Percentiles rank a stretch among this genome's conserved stretches.
Evolutionary conservation across 2,888 invertebrate species (phyloP).

Genomic region (Deilephila porcellus): DNA sequence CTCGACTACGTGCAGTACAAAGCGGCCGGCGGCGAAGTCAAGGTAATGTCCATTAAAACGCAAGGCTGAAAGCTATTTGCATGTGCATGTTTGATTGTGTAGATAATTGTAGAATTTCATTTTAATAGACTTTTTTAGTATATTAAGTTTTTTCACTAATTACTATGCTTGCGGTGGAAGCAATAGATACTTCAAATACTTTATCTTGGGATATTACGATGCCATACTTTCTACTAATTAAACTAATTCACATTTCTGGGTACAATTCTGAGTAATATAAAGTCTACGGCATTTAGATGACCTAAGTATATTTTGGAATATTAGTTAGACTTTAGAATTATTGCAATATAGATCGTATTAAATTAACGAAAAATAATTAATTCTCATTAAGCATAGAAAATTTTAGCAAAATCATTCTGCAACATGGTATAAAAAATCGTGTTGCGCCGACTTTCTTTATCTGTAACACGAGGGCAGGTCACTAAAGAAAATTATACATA

Average conservation of each 20-base stretch:
- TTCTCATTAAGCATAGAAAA: too few species aligned
- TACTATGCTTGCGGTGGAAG: not conserved
- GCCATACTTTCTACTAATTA: not conserved
- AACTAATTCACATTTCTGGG: slow-evolving; percentile 22
- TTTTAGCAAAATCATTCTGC: too few species aligned
- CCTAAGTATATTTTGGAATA: not conserved
- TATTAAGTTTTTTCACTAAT: not conserved
- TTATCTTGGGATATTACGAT: not conserved
- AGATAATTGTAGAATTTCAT: slow-evolving; percentile 8
- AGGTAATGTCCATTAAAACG: slow-evolving; percentile 86
- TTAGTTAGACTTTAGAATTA: too few species aligned
- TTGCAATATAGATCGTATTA: too few species aligned
- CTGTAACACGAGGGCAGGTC: too few species aligned
- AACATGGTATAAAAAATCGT: too few species aligned
- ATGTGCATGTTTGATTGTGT: slow-evolving; percentile 39
- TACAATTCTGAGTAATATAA: not conserved
- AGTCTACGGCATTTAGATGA: not conserved
- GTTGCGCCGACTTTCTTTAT: too few species aligned
- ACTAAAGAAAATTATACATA: too few species aligned
- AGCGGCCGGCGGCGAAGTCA: slow-evolving; percentile 94
- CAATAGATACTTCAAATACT: not conserved
- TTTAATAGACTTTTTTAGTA: slow-evolving; percentile 5
- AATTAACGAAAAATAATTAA: too few species aligned
- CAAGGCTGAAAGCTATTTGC: slow-evolving; percentile 45
- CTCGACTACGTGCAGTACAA: slow-evolving; percentile 95